Conservation (phyloP, 2,113 vertebrate species). For the Podarcis raffonei region DNA sequence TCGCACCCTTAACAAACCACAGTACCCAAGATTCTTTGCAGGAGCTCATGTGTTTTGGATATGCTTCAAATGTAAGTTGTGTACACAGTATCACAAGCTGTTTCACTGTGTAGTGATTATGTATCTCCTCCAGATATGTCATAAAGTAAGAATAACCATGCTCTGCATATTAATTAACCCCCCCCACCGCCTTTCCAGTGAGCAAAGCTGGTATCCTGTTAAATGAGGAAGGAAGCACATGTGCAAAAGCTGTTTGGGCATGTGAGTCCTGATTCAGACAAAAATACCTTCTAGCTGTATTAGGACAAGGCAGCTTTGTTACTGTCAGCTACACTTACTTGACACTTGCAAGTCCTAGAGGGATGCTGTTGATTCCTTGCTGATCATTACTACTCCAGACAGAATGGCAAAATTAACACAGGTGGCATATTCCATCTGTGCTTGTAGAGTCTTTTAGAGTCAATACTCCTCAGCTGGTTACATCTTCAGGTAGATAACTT, state of each 20-base stretch:
- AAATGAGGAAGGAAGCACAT: not conserved
- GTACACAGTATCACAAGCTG: too few relatives aligned
- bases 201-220: constrained; percentile 16
- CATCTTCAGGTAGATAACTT: not conserved
- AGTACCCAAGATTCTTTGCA: too few relatives aligned
- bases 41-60: too few relatives aligned
- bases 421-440: too few relatives aligned
- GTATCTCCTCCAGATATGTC: too few relatives aligned
- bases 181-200: not conserved
- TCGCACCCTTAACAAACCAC: too few relatives aligned
- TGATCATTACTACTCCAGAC: not conserved
- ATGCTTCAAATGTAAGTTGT: too few relatives aligned
- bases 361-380: not conserved
- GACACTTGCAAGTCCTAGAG: not conserved
- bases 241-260: not conserved
- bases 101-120: too few relatives aligned
- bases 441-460: not conserved
- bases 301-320: not conserved
- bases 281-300: not conserved
- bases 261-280: not conserved
- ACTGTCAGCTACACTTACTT: not conserved
- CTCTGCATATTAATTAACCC: too few relatives aligned
- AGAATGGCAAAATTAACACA: too few relatives aligned
- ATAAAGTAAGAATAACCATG: too few relatives aligned
- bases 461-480: too few relatives aligned